phyloP scores from a whole-genome alignment of 2,888 invertebrate genomes.

The Anticlea derivata region DNA sequence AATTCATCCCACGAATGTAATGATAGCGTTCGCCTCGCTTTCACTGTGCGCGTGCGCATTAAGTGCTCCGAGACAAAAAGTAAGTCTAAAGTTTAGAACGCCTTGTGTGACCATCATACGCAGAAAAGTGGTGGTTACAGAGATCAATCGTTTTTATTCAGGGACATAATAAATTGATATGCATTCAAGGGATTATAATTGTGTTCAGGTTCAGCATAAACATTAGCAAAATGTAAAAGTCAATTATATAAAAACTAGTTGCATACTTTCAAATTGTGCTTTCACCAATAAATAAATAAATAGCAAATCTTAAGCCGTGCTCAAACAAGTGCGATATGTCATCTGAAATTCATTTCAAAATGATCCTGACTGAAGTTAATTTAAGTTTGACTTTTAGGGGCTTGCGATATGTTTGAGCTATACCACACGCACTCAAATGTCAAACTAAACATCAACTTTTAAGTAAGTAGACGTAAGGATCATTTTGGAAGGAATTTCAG shows the following conservation, averaged over 20 bases:
- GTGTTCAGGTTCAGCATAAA: constrained; percentile 27
- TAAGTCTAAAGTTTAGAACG: constrained; percentile 16
- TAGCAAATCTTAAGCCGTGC: constrained; percentile 17
- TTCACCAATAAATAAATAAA: constrained; percentile 26
- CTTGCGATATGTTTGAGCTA: too few species aligned
- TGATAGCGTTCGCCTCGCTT: constrained; percentile 63
- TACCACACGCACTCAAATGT: too few species aligned
- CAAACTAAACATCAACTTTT: too few species aligned
- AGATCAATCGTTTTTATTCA: constrained; percentile 62
- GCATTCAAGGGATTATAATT: constrained; percentile 59
- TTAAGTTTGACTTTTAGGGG: too few species aligned
- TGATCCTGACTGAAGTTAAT: too few species aligned
- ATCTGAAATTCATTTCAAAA: too few species aligned
- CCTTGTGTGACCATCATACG: constrained; percentile 58
- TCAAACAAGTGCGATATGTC: too few species aligned
- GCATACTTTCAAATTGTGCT: constrained; percentile 23
- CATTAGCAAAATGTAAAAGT: constrained; percentile 32
- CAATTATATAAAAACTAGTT: constrained; percentile 22
- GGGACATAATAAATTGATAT: constrained; percentile 70
- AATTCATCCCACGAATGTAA: constrained; percentile 72
- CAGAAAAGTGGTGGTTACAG: constrained; percentile 44
- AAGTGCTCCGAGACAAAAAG: constrained; percentile 10
- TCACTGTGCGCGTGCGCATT: constrained; percentile 56
- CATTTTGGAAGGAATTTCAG: too few species aligned
- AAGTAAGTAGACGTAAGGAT: too few species aligned